phyloP scores from a whole-genome alignment of 2,888 invertebrate genomes.

The Hyposoter didymator region DNA sequence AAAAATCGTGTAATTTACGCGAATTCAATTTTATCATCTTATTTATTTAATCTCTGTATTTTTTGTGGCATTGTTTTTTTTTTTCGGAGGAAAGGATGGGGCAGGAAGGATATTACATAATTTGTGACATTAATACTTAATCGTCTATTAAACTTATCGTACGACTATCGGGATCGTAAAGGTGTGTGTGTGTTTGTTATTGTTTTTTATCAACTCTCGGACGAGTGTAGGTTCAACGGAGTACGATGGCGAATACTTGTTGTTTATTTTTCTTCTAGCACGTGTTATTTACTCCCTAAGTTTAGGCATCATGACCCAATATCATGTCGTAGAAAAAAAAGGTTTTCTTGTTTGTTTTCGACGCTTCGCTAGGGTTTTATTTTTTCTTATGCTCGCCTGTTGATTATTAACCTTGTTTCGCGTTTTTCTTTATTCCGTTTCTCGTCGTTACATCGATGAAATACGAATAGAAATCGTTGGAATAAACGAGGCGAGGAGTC shows the following conservation, averaged over 20 bases:
- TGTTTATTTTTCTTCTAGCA: constrained; percentile 50
- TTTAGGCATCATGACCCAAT: constrained; percentile 68
- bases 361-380: too few relatives aligned
- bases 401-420: not conserved
- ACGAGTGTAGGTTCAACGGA: constrained; percentile 64
- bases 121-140: constrained; percentile 79
- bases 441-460: constrained; percentile 33
- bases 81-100: constrained; percentile 60
- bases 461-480: constrained; percentile 46
- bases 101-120: constrained; percentile 73
- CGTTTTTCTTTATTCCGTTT: constrained; percentile 1
- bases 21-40: constrained; percentile 73
- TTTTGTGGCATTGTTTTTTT: constrained; percentile 74
- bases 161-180: constrained; percentile 77
- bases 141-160: constrained; percentile 74
- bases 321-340: constrained; percentile 62
- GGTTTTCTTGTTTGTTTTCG: not conserved
- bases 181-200: constrained; percentile 55
- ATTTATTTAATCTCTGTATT: constrained; percentile 76
- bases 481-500: constrained; percentile 21
- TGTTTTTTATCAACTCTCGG: constrained; percentile 59
- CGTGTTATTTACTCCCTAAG: constrained; percentile 62
- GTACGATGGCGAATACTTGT: constrained; percentile 62
- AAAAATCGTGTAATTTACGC: not conserved
- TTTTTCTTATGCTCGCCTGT: not conserved